phyloP scores from a whole-genome alignment of 2,113 vertebrate genomes.

The Nothobranchius furzeri region DNA sequence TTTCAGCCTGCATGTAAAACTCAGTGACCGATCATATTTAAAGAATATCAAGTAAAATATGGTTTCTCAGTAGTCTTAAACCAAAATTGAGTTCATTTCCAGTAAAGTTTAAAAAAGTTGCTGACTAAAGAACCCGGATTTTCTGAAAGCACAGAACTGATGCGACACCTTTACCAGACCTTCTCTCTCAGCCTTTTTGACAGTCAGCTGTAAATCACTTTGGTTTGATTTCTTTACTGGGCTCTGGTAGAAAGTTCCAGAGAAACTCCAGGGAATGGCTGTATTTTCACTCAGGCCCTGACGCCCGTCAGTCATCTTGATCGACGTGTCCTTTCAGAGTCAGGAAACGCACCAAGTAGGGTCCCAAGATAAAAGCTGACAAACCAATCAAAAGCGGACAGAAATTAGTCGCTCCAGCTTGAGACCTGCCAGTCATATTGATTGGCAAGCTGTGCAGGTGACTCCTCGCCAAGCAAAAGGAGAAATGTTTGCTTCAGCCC shows the following conservation, averaged over 20 bases:
- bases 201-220: slow-evolving; percentile 26
- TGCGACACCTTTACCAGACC: not conserved
- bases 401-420: slow-evolving; percentile 69
- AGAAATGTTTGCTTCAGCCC: slow-evolving; percentile 36
- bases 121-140: not conserved
- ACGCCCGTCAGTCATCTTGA: slow-evolving; percentile 76
- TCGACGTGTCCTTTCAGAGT: slow-evolving; percentile 69
- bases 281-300: slow-evolving; percentile 47
- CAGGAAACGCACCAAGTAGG: slow-evolving; percentile 62
- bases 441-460: slow-evolving; percentile 64
- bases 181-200: slow-evolving; percentile 6
- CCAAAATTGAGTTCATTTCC: no score
- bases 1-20: no score
- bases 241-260: slow-evolving; percentile 44
- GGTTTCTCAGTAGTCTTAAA: no score
- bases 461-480: slow-evolving; percentile 35
- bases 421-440: slow-evolving; percentile 70
- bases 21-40: no score
- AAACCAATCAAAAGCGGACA: slow-evolving; percentile 69
- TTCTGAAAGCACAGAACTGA: no score
- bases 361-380: slow-evolving; percentile 71
- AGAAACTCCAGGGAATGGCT: slow-evolving; percentile 44
- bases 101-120: no score
- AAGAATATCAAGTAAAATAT: no score
- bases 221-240: slow-evolving; percentile 37